Conservation (phyloP, 2,113 vertebrate genomes). For the Montifringilla adamsi region DNA sequence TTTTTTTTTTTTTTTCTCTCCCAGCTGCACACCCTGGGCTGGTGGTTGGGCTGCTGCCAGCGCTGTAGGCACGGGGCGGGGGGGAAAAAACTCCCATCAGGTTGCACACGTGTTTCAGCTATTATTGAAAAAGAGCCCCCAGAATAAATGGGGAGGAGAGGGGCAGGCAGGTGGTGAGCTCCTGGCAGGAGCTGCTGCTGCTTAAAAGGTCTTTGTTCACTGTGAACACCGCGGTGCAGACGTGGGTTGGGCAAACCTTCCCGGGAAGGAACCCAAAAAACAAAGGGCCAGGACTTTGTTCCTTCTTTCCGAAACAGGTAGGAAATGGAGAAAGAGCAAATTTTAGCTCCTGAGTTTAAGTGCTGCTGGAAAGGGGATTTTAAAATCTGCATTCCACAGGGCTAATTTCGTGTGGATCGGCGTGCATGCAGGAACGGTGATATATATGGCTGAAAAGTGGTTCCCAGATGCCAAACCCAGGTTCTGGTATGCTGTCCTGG, state of each 20-base stretch:
- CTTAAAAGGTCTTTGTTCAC: conserved; percentile 25
- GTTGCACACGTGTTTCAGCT: conserved; percentile 39
- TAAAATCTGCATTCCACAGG: conserved; percentile 26
- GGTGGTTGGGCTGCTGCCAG: conserved; percentile 21
- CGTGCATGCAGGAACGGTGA: conserved; percentile 23
- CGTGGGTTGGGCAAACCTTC: conserved; percentile 7
- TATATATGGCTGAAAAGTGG: conserved; percentile 48
- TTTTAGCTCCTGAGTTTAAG: conserved; percentile 6
- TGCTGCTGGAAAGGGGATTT: conserved; percentile 43
- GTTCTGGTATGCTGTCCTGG: conserved; percentile 55
- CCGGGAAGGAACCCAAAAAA: not conserved
- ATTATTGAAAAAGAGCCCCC: conserved; percentile 39
- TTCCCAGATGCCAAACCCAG: conserved; percentile 54
- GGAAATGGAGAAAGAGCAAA: conserved; percentile 42
- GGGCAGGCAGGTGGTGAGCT: conserved; percentile 65
- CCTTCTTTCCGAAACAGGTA: conserved; percentile 41
- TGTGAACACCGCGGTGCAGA: not conserved
- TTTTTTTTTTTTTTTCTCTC: not conserved
- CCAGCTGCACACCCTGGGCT: conserved; percentile 51
- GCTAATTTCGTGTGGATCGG: conserved; percentile 47
- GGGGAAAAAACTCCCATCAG: not conserved
- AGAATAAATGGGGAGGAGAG: not conserved
- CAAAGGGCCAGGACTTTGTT: conserved; percentile 22
- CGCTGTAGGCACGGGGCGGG: not conserved
- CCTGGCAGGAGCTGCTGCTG: conserved; percentile 3